These are phyloP conservation scores for Odontothrips loti DNA, from an alignment of 2,888 invertebrate species.

Conservation along the genomic window DNA sequence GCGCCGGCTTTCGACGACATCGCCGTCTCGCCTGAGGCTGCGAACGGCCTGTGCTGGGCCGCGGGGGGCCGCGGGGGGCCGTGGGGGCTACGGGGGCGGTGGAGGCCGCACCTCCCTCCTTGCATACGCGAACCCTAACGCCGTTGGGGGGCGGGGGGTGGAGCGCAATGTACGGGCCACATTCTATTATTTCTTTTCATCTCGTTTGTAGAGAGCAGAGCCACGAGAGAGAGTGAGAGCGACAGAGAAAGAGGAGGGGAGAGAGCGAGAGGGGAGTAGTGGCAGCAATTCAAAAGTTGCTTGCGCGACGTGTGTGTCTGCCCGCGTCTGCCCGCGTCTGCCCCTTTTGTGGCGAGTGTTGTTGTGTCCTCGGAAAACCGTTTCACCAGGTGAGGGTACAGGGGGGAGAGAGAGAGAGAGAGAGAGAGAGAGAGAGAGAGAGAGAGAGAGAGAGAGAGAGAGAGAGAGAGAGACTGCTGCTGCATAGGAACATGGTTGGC, in stretches of 20 bases:
- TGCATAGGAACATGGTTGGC: neutral
- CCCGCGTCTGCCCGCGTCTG: neutral
- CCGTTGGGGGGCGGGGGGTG: neutral
- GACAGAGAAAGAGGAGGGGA: no score
- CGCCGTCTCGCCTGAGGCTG: neutral
- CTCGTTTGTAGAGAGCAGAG: conserved; percentile 7
- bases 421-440: conserved; percentile 28
- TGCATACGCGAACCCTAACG: no score
- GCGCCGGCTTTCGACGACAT: neutral
- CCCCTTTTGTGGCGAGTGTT: neutral
- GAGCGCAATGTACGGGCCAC: neutral
- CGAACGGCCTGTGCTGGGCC: no score
- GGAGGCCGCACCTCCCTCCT: no score
- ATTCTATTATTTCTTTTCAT: conserved; percentile 23
- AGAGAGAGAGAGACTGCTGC: neutral
- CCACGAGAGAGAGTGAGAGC: neutral
- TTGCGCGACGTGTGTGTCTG: neutral
- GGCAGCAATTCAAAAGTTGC: conserved; percentile 40
- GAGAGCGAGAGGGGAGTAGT: neutral
- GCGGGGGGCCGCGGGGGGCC: no score
- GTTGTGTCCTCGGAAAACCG: no score
- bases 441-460: neutral
- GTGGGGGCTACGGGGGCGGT: no score
- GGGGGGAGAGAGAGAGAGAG: conserved; percentile 34
- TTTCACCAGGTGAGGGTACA: neutral